Evolutionary conservation across 92 coral and sea anemone species (phyloP), one percentile per base, ranked within the genome.

Genomic region (Epizoanthus stellaris): DNA sequence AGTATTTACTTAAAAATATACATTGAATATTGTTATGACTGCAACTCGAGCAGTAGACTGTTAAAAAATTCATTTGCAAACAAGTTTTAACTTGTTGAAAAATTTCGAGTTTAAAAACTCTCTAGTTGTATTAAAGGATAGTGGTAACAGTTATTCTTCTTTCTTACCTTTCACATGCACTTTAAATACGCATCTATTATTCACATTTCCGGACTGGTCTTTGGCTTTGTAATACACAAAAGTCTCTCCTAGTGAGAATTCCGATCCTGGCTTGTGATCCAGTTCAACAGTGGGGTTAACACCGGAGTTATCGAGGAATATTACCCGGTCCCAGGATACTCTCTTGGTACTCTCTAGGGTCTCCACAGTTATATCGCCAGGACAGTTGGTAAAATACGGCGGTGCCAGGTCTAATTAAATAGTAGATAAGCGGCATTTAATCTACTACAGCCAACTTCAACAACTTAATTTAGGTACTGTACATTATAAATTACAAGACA

Each of bases 261-360:
- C 16, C 40, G 53, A 70, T n/a, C 98, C 93, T 9, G 90, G 80
- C 57, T 77, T 42, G 56, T 67, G 65, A 64, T 63, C 82, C 12
- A 76, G 12, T 12, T 76, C 59, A 43, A 94, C 39, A 3, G 68
- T 36, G 4, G 98, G 98, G 25, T 90, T 82, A 3, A 83, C 52
- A n/a, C 92, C 93, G 0, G 98, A 96, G 87, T 96, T 96, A 74
- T 96, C 98, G 7, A 75, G 65, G 76, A 94, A 96, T 20, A 81
- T 74, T 15, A 95, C 96, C 4, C 63, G 87, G 4, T 70, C 87
- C 98, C 98, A 96, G 3, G 21, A 57, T 3, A 96, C 93, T 62
- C 91, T 77, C 77, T 59, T 73, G 4, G 21, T 58, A 2, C 62
- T 62, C 43, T 73, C 58, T 13, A 56, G 64, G 14, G 90, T 77